Conservation (phyloP, 2,888 invertebrate species). For the Tetranychus piercei region DNA sequence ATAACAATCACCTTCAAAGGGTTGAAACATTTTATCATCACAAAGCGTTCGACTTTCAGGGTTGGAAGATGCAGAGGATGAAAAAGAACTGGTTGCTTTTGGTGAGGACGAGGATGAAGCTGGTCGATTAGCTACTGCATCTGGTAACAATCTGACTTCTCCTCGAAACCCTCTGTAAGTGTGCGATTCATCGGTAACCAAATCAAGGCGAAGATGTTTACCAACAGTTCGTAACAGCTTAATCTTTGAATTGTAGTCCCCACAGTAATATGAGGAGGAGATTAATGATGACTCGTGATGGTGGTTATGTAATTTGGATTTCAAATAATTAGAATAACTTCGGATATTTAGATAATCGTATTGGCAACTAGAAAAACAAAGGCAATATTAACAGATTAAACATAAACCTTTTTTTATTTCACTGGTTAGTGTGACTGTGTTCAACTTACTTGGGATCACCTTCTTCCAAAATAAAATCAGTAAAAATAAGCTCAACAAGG, state of each 20-base stretch:
- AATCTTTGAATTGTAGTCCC: constrained; percentile 58
- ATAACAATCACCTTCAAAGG: constrained; percentile 54
- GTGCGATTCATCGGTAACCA: constrained; percentile 56
- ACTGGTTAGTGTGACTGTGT: too few relatives aligned
- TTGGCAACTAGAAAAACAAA: not conserved
- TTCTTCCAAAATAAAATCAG: constrained; percentile 9
- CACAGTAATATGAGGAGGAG: constrained; percentile 38
- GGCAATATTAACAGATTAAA: not conserved
- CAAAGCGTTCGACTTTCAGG: constrained; percentile 37
- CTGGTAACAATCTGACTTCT: constrained; percentile 38
- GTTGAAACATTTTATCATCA: constrained; percentile 48
- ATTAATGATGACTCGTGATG: too few relatives aligned
- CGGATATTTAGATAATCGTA: not conserved
- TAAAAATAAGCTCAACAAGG: constrained; percentile 11
- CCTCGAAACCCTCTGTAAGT: constrained; percentile 55
- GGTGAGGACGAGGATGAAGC: not conserved
- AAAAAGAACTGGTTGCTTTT: not conserved
- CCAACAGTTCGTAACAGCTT: constrained; percentile 52
- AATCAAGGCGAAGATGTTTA: constrained; percentile 44
- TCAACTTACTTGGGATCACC: not conserved
- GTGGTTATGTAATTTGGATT: not conserved
- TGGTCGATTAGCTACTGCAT: not conserved
- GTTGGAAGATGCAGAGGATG: constrained; percentile 31
- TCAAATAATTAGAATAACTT: not conserved
- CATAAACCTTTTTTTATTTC: not conserved